Percentiles rank a stretch among this genome's conserved stretches.
Evolutionary conservation across 2,888 invertebrate species (phyloP).

Genomic region (Plusia festucae): DNA sequence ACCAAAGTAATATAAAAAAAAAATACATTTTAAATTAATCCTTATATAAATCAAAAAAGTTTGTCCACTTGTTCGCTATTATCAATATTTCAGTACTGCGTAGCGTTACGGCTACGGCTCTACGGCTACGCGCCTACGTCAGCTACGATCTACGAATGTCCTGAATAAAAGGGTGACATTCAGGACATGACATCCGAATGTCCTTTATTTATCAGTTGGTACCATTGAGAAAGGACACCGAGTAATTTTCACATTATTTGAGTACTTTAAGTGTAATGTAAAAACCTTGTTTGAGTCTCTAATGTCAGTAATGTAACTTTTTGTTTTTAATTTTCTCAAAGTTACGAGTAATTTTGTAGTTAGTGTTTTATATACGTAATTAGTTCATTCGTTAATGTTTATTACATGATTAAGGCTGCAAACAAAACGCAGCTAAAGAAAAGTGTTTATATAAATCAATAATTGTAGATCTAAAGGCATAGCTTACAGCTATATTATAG

Average conservation of each 20-base stretch:
- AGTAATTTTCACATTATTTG: slow-evolving; percentile 29
- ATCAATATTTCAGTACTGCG: slow-evolving; percentile 39
- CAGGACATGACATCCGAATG: slow-evolving; percentile 54
- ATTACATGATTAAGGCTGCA: background rate
- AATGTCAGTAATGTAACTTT: slow-evolving; percentile 9
- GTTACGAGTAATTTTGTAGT: background rate
- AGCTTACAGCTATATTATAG: no score
- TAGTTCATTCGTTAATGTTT: background rate
- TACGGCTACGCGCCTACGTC: slow-evolving; percentile 59
- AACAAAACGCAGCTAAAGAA: no score
- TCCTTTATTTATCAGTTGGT: slow-evolving; percentile 55
- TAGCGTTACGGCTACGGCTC: slow-evolving; percentile 43
- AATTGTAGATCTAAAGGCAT: no score
- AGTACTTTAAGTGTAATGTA: slow-evolving; percentile 29
- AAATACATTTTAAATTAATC: slow-evolving; percentile 11
- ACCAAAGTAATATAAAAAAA: background rate
- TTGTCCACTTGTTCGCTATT: slow-evolving; percentile 30
- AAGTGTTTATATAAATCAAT: no score
- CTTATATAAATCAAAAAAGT: slow-evolving; percentile 44
- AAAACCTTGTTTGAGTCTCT: slow-evolving; percentile 39
- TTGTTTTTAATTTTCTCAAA: background rate
- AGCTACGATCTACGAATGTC: slow-evolving; percentile 51
- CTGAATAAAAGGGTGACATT: slow-evolving; percentile 48
- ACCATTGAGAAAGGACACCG: slow-evolving; percentile 50
- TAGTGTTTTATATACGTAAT: background rate